Base-by-base conservation (phyloP, 2,113 vertebrate species). In the Piprites chloris region DNA sequence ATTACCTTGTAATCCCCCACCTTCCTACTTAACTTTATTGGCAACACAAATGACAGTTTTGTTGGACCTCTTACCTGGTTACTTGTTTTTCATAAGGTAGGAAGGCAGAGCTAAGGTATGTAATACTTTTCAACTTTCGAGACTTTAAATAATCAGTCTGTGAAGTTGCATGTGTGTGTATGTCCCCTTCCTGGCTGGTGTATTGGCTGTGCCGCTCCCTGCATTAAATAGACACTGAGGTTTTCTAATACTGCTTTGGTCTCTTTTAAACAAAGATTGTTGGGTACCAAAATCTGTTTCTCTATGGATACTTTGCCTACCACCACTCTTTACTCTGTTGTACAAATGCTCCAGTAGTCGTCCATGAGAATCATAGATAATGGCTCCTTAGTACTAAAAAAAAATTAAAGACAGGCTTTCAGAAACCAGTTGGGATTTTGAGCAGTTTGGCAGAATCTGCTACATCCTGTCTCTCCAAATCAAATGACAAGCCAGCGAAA, bases 281-380 rank as follows among this genome's bases (percentile, higher is more conserved):
- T 66, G 55, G 20, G 17, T 61, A 66, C 80, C 67, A 76, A 59
- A 59, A 62, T 52, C 12, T 69, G 4, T 46, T 65, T 35, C 35
- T 59, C 3, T 69, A 8, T 23, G 28, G 33, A 27, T 52, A 46
- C 42, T 78, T 59, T 69, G 23, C 52, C 44, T 66, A 33, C 23
- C 23, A 27, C 8, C 0, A 0, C 26, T 74, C 33, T 46, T 82
- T 41, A 15, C 11, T 84, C n/a, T 37, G 0, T 44, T 53, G 39
- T 81, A 59, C 69, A 71, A 63, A 28, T 33, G 12, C 35, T 82
- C 23, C 42, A 74, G 52, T 23, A 85, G 23, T 75, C 75, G n/a
- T 68, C 30, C 50, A 30, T 1, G 1, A 30, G 35, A 76, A 27
- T 19, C 27, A 37, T 41, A 14, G n/a, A 61, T 53, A 62, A 47